Base-by-base conservation (phyloP, 1,140 invertebrate species). In the Drosophila baimaii region DNA sequence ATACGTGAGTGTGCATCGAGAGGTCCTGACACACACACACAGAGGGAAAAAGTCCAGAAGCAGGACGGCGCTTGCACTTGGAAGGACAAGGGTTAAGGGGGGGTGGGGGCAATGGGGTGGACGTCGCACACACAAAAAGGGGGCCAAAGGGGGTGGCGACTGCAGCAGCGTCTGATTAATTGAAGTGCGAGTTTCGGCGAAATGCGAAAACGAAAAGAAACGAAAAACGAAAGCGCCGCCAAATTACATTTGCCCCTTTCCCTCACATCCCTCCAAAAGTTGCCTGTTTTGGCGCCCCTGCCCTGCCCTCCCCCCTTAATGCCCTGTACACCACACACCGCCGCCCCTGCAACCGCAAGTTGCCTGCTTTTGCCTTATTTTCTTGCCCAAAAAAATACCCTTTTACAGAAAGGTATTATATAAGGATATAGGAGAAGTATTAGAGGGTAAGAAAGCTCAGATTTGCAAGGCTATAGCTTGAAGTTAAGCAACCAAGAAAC, bases 181-280 rank as follows among this genome's bases (percentile, higher is more conserved):
- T 90, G 88, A 90, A 90, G 88, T 81, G 79, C 77, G 84, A 90
- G 80, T 80, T 80, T 65, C 65, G 68, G 65, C 83, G 59, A 81
- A 85, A 85, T 81, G 82, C 65, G 71, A 77, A 80, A 56, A 58
- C 58, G 54, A 69, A 59, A 68, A 64, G 29, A 68, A 62, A 65
- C 46, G 49, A 49, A 65, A 72, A 71, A 74, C 54, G 66, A 77
- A 89, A 89, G 74, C 76, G 80, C 77, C 59, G 76, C 80, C 72
- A 88, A 88, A 85, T 88, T 88, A 81, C 75, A 72, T 86, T 75
- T 75, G 17, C 49, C 51, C 56, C 43, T 46, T 8, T n/a, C n/a
- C n/a, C 58, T 41, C 61, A 41, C 55, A 55, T 43, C n/a, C 37
- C 15, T 31, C 37, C 49, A 27, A 21, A 27, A n/a, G 21, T 37